Evolutionary conservation across 2,888 invertebrate genomes (phyloP).

Genomic region (Drosophila antonietae): DNA sequence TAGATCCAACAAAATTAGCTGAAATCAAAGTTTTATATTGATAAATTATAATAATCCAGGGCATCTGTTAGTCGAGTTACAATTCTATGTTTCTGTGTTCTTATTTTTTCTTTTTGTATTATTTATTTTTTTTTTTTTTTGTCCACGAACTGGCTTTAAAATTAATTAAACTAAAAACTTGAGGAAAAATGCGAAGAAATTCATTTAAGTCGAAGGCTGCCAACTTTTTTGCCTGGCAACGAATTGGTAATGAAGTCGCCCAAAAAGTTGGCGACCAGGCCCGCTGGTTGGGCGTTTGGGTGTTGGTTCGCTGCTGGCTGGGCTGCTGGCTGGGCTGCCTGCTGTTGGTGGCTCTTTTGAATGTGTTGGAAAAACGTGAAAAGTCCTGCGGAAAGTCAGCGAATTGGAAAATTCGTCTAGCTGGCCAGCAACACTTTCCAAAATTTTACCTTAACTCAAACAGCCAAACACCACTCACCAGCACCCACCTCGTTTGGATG

Average conservation of each 20-base stretch:
- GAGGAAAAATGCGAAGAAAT: conserved; percentile 63
- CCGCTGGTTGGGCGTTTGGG: not conserved
- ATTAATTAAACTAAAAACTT: conserved; percentile 71
- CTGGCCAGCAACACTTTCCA: conserved; percentile 5
- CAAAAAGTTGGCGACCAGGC: conserved; percentile 8
- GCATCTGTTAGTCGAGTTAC: no score
- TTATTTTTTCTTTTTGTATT: not conserved
- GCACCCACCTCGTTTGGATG: conserved; percentile 12
- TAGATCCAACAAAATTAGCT: no score
- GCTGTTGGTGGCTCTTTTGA: not conserved
- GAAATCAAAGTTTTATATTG: not conserved
- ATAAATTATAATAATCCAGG: not conserved
- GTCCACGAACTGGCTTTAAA: conserved; percentile 50
- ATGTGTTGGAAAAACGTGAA: conserved; percentile 5
- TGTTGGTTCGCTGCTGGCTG: not conserved
- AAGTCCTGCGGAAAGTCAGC: conserved; percentile 47
- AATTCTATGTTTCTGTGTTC: not conserved
- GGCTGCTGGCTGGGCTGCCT: not conserved
- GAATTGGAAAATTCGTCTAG: conserved; percentile 59
- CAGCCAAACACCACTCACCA: not conserved
- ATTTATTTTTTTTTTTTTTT: not conserved
- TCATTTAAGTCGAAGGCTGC: conserved; percentile 56
- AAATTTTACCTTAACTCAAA: not conserved
- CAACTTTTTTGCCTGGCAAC: conserved; percentile 43
- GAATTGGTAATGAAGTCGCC: conserved; percentile 57